Evolutionary conservation across 2,113 vertebrate genomes (phyloP), one percentile per base, ranked within the genome.

Genomic region (Sphyrna mokarran): DNA sequence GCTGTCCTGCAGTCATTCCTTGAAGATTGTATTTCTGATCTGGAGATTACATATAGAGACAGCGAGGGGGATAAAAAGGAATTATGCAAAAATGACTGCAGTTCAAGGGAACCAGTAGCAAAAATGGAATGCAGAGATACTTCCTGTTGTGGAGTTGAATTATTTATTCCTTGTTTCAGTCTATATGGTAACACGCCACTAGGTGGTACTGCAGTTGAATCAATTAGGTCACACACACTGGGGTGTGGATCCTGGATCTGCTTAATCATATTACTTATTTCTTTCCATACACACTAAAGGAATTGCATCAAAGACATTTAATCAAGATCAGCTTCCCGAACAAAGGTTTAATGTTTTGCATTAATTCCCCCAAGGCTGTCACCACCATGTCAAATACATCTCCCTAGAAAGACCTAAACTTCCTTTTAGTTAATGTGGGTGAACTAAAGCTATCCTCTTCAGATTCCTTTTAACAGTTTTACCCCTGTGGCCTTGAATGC

Each of bases 161-260:
- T 33, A 61, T 33, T 61, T 90, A 54, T 26, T 43, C 29, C 29
- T 43, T 14, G 23, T 54, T 95, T 72, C 23, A 72, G 37, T 29
- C 23, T 4, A 95, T 48, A 23, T 29, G 43, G 68, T 48, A 40
- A 72, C 2, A 54, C 33, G 69, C 94, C 94, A 95, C 68, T 72
- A 95, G 94, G 76, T 95, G 94, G 94, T 37, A 26, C 94, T 72
- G 40, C 48, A 54, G 94, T 48, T 48, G 69, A 95, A 95, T 54
- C 37, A 93, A 66, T 93, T 66, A n/a, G 43, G 70, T 95, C 18
- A 48, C 23, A 29, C 40, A 54, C 94, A 54, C 13, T 72, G 20
- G 20, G 68, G n/a, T 54, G 66, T 72, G 40, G 43, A 43, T 72
- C 69, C 94, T 48, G 37, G 20, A 93, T 22, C 61, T 94, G 94